Percentiles rank a stretch among this genome's conserved stretches.
phyloP scores from a whole-genome alignment of 2,113 vertebrate species.

The Apteryx mantelli region DNA sequence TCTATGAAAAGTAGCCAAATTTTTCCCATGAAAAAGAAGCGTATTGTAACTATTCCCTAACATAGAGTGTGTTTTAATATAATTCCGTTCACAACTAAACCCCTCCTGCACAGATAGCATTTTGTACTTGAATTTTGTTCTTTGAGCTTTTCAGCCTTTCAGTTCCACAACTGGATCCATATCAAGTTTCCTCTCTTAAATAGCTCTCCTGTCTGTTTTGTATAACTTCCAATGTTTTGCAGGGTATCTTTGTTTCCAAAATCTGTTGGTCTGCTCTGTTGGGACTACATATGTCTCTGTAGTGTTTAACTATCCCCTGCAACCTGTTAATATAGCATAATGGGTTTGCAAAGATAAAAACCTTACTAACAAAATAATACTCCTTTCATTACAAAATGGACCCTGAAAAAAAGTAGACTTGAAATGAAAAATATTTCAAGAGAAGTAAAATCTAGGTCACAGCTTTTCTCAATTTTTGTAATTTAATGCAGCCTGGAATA shows the following conservation, averaged over 20 bases:
- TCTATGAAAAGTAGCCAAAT: neutral
- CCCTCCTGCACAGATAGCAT: conserved; percentile 64
- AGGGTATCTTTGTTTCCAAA: conserved; percentile 34
- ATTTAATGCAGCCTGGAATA: conserved; percentile 74
- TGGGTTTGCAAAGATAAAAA: conserved; percentile 57
- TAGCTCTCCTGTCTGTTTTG: conserved; percentile 66
- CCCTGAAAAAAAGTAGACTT: neutral
- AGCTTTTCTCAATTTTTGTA: conserved; percentile 77
- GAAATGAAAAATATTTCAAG: conserved; percentile 58
- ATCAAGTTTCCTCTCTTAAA: conserved; percentile 59
- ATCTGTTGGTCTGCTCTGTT: conserved; percentile 11
- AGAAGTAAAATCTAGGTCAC: conserved; percentile 67
- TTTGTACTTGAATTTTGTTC: conserved; percentile 64
- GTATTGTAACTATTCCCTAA: neutral
- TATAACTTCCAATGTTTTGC: conserved; percentile 63
- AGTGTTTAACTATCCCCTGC: conserved; percentile 58
- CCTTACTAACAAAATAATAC: conserved; percentile 41
- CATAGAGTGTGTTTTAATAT: conserved; percentile 36
- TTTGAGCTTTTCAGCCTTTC: conserved; percentile 65
- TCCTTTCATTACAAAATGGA: conserved; percentile 44
- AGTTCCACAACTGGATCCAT: conserved; percentile 46
- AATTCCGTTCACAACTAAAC: conserved; percentile 58
- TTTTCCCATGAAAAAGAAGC: neutral
- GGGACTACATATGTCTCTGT: conserved; percentile 35
- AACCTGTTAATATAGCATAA: conserved; percentile 68